A percentile compares a stretch with the other conserved stretches of the same genome.
Evolutionary conservation across 2,888 invertebrate genomes (phyloP).

Genomic region (Latrodectus elegans): DNA sequence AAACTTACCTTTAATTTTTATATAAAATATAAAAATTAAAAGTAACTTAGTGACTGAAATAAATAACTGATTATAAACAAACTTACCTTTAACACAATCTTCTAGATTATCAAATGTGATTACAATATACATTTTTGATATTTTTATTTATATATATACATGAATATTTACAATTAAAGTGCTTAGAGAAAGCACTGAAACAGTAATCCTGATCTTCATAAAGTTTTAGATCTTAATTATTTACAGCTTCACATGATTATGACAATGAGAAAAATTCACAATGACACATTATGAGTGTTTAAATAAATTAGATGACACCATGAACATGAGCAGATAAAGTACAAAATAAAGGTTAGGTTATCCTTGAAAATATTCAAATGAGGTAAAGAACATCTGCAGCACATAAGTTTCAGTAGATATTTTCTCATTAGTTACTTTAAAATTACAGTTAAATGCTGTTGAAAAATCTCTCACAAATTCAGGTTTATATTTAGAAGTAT

Average conservation of each 20-base stretch:
- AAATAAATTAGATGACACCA: conserved; percentile 57
- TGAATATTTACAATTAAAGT: background rate
- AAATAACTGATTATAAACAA: no score
- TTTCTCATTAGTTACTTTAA: background rate
- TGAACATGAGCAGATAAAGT: conserved; percentile 4
- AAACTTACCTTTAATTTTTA: no score
- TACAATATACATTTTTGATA: no score
- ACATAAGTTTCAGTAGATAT: conserved; percentile 9
- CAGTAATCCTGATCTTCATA: conserved; percentile 23
- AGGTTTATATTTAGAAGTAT: background rate
- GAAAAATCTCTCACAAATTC: background rate
- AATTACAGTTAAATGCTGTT: background rate
- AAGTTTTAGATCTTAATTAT: conserved; percentile 44
- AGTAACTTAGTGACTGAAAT: no score
- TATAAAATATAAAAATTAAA: no score
- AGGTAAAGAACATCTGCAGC: background rate
- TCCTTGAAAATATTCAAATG: background rate
- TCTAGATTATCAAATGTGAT: no score
- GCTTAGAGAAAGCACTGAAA: conserved; percentile 28
- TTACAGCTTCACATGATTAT: conserved; percentile 41
- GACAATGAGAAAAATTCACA: conserved; percentile 50
- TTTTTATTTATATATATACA: no score
- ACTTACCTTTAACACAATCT: no score
- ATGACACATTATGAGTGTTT: conserved; percentile 39
- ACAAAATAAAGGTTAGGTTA: no score